Percentiles rank a stretch among this genome's conserved stretches.
These are phyloP conservation scores for Cybosia mesomella DNA, from an alignment of 2,888 invertebrate species.

Conservation along the genomic window DNA sequence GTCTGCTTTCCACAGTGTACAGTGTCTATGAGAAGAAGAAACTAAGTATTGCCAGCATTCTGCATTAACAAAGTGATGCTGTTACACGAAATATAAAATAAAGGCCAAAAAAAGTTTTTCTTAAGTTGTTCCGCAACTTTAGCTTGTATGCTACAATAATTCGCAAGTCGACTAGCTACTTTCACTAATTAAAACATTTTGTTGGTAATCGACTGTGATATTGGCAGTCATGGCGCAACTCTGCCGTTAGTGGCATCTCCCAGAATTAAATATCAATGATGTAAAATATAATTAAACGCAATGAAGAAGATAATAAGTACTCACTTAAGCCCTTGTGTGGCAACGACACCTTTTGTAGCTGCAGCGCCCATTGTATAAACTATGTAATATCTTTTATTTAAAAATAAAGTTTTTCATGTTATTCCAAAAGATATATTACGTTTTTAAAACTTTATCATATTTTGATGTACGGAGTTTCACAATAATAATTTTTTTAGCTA, in stretches of 20 bases:
- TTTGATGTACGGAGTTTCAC: not conserved
- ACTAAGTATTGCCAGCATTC: not conserved
- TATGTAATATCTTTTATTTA: not conserved
- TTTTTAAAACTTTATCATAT: not conserved
- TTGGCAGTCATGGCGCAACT: too few species aligned
- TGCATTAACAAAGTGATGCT: not conserved
- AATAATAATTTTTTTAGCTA: not conserved
- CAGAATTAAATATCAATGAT: too few species aligned
- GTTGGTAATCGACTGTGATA: too few species aligned
- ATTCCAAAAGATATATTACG: not conserved
- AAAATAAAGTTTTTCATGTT: not conserved
- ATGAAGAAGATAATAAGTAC: too few species aligned
- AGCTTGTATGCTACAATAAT: too few species aligned
- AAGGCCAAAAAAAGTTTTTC: not conserved
- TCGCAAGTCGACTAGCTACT: too few species aligned
- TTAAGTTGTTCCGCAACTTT: too few species aligned
- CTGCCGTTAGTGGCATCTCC: too few species aligned
- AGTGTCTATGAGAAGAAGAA: conserved; percentile 54
- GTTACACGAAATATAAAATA: not conserved
- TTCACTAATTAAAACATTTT: too few species aligned
- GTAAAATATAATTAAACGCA: too few species aligned
- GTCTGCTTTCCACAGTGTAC: conserved; percentile 75
- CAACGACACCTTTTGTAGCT: conserved; percentile 4
- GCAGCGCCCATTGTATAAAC: conserved; percentile 18
- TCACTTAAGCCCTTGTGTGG: conserved; percentile 23